Conservation (phyloP, 2,113 vertebrate genomes). For the Podiceps cristatus region DNA sequence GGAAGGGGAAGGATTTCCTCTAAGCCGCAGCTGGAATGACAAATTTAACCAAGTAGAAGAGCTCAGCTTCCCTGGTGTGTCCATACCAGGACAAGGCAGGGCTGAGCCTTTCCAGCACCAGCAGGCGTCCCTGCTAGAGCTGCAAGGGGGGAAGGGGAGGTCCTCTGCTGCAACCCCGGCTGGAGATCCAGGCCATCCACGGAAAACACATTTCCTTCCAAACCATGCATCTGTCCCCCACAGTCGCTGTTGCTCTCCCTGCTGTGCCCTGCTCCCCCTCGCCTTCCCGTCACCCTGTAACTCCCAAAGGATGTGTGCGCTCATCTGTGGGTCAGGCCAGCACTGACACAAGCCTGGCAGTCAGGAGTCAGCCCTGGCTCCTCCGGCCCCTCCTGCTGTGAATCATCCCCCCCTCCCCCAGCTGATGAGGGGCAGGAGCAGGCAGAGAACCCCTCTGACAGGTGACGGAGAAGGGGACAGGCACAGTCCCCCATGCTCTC, state of each 20-base stretch:
- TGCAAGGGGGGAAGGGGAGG: background rate
- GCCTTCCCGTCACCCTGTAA: background rate
- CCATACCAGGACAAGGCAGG: background rate
- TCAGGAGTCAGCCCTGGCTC: background rate
- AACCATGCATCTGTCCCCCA: background rate
- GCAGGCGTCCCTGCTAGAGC: background rate
- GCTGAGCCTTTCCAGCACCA: background rate
- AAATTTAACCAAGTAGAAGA: conserved; percentile 29
- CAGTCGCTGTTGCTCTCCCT: background rate
- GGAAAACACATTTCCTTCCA: background rate
- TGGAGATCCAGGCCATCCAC: background rate
- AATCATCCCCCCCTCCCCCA: background rate
- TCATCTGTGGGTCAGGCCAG: background rate
- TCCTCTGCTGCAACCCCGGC: background rate
- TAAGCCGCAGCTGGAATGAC: background rate
- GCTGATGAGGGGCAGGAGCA: background rate
- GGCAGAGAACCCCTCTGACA: background rate
- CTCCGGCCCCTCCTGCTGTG: background rate
- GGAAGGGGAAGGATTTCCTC: conserved; percentile 30
- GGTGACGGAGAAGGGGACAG: background rate
- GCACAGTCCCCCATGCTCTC: background rate
- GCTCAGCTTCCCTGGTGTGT: background rate
- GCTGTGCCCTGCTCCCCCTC: rapidly evolving
- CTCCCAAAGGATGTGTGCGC: background rate
- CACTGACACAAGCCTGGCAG: background rate